These are phyloP conservation scores for Carterocephalus palaemon DNA, from an alignment of 2,888 invertebrate genomes.

Conservation along the genomic window DNA sequence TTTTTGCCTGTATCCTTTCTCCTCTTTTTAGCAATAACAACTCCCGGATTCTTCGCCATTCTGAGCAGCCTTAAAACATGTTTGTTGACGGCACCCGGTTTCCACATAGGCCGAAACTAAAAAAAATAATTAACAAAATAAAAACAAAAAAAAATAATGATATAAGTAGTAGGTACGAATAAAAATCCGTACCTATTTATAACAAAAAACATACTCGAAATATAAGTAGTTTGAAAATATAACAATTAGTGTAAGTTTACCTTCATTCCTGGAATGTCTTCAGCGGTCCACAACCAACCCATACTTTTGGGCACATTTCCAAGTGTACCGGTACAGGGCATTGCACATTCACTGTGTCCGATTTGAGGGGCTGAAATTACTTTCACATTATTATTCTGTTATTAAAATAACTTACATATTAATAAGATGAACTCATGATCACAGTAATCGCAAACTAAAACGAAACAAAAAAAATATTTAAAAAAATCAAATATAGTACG, in stretches of 20 bases:
- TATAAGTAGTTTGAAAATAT: constrained; percentile 6
- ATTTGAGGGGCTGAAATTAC: constrained; percentile 61
- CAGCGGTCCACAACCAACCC: constrained; percentile 75
- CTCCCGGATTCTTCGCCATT: constrained; percentile 59
- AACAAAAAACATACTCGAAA: constrained; percentile 3
- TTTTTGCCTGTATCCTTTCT: constrained; percentile 45
- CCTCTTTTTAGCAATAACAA: constrained; percentile 55
- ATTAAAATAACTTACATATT: background rate
- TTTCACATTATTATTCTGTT: too few species aligned
- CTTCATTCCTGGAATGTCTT: constrained; percentile 63
- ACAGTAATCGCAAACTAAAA: background rate
- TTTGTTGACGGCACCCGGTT: constrained; percentile 67
- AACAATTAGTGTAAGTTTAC: constrained; percentile 38
- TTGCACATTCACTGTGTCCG: constrained; percentile 61
- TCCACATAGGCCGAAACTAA: constrained; percentile 68
- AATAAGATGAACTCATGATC: background rate
- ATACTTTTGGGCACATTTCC: constrained; percentile 61
- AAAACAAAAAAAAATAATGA: constrained; percentile 33
- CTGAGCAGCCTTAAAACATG: constrained; percentile 58
- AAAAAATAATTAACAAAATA: constrained; percentile 45
- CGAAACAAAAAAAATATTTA: constrained; percentile 9
- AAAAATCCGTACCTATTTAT: too few species aligned
- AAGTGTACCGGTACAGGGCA: constrained; percentile 55
- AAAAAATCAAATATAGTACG: constrained; percentile 43
- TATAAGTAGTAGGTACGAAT: too few species aligned